Evolutionary conservation across 92 coral and sea anemone genomes (phyloP).

Genomic region (Bergia puertoricense): DNA sequence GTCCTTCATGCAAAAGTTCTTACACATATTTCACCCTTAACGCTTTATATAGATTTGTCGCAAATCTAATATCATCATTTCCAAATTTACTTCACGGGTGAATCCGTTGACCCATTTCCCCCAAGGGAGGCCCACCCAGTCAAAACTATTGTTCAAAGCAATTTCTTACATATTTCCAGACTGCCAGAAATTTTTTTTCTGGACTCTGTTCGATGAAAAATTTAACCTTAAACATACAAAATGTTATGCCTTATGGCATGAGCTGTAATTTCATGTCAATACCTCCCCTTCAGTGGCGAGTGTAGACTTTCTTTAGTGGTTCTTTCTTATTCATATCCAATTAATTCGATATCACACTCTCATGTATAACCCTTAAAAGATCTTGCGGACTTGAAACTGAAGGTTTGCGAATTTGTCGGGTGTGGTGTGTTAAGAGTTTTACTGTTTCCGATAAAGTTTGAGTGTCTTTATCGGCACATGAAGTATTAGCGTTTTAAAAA

Average conservation of each 20-base stretch:
- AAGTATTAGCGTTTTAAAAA: background rate
- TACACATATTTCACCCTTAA: background rate
- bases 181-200: background rate
- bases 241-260: no score
- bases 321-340: background rate
- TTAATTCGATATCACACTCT: conserved; percentile 18
- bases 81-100: conserved; percentile 18
- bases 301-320: background rate
- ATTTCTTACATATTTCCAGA: background rate
- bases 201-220: background rate
- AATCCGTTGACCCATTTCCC: conserved; percentile 22
- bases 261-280: background rate
- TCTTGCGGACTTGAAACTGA: background rate
- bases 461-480: background rate
- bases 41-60: conserved; percentile 2
- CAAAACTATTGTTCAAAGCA: conserved; percentile 16
- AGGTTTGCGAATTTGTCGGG: background rate
- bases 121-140: conserved; percentile 34
- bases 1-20: background rate
- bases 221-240: background rate
- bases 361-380: background rate
- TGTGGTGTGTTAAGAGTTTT: background rate
- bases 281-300: background rate
- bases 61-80: conserved; percentile 27
- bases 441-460: background rate